These are phyloP conservation scores for Cherax quadricarinatus DNA, from an alignment of 1,140 invertebrate species.

Conservation along the genomic window DNA sequence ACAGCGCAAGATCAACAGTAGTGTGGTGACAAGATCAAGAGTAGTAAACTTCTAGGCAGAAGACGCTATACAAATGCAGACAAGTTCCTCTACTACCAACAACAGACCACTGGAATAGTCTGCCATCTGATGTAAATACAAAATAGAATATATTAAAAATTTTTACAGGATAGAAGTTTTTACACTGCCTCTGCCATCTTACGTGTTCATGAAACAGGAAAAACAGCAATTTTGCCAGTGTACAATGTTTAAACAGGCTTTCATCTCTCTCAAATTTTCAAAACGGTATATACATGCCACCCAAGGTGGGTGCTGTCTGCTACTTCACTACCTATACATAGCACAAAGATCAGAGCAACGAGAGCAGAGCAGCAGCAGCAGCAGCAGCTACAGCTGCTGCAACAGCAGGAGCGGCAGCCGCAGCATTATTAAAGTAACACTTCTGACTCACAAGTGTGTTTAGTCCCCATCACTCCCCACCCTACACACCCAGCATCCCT, in stretches of 20 bases:
- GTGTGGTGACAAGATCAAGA: not conserved
- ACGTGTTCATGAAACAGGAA: not conserved
- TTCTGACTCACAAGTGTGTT: too few relatives aligned
- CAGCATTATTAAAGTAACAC: not conserved
- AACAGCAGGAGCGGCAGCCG: too few relatives aligned
- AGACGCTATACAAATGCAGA: not conserved
- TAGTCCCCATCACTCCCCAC: too few relatives aligned
- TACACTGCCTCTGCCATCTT: too few relatives aligned
- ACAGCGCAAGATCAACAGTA: too few relatives aligned
- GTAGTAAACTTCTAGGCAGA: not conserved
- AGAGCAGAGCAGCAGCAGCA: not conserved
- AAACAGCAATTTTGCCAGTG: not conserved
- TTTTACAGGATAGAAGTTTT: too few relatives aligned
- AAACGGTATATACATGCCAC: not conserved
- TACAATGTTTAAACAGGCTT: not conserved
- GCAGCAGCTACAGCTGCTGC: too few relatives aligned
- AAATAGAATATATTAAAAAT: too few relatives aligned
- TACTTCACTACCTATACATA: not conserved
- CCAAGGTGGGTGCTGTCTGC: not conserved
- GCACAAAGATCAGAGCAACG: not conserved
- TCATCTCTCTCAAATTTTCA: not conserved
- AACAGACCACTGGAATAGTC: not conserved
- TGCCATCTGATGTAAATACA: too few relatives aligned
- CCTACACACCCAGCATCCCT: too few relatives aligned
- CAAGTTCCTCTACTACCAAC: not conserved